Conservation (phyloP, 1,140 invertebrate species). For the Bombyx mandarina region DNA sequence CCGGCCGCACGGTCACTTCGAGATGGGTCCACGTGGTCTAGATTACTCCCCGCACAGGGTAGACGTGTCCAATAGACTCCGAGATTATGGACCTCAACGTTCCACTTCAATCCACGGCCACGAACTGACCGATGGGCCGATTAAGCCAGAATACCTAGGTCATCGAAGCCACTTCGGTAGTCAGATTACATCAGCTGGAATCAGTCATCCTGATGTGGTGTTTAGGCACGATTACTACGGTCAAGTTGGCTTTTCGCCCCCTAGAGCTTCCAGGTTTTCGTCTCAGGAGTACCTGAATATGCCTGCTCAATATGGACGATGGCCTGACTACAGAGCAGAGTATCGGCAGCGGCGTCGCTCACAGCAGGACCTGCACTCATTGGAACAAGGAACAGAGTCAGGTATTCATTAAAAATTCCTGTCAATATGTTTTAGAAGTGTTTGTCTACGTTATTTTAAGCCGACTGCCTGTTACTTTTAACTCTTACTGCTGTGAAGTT, state of each 20-base stretch:
- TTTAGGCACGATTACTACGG: slow-evolving; percentile 62
- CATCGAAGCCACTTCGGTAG: slow-evolving; percentile 52
- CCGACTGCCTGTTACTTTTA: no score
- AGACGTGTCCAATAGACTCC: slow-evolving; percentile 46
- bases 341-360: slow-evolving; percentile 59
- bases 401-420: slow-evolving; percentile 27
- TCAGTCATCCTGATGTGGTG: slow-evolving; percentile 63
- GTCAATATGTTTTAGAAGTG: no score
- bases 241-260: slow-evolving; percentile 54
- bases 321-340: slow-evolving; percentile 50
- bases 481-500: not conserved
- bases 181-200: slow-evolving; percentile 50
- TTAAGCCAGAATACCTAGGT: slow-evolving; percentile 53
- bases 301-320: slow-evolving; percentile 47
- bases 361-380: slow-evolving; percentile 63
- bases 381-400: slow-evolving; percentile 60
- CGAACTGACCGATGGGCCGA: slow-evolving; percentile 59
- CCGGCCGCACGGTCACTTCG: slow-evolving; percentile 57
- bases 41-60: slow-evolving; percentile 66
- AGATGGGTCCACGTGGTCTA: slow-evolving; percentile 62
- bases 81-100: slow-evolving; percentile 55
- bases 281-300: slow-evolving; percentile 68
- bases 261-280: slow-evolving; percentile 61
- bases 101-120: slow-evolving; percentile 67
- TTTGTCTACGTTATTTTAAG: no score